Evolutionary conservation across 2,797 vertebrate genomes (phyloP).

Genomic region (Bradypus variegatus): DNA sequence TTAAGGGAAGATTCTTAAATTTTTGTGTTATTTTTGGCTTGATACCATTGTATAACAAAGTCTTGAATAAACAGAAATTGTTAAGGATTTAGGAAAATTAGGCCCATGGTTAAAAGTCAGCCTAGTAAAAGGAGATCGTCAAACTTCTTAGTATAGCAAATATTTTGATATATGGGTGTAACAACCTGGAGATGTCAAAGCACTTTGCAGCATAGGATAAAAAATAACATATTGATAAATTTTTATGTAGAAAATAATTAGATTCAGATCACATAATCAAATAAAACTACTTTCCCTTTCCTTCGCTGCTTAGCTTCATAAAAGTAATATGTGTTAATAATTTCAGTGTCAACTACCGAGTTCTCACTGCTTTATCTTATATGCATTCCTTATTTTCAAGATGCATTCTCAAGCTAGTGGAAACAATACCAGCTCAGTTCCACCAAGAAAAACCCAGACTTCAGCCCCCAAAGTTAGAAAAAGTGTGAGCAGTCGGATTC

Average conservation of each 20-base stretch:
- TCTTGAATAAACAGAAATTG: neutral
- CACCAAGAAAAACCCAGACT: conserved; percentile 75
- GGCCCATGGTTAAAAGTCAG: neutral
- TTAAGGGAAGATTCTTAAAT: neutral
- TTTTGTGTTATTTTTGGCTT: neutral
- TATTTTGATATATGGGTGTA: neutral
- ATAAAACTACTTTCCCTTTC: neutral
- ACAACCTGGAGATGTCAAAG: neutral
- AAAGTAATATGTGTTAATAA: neutral
- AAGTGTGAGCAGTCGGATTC: conserved; percentile 90
- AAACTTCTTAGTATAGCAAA: neutral
- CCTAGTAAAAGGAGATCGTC: neutral
- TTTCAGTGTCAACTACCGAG: neutral
- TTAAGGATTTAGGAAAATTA: neutral
- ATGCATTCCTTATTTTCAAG: conserved; percentile 35
- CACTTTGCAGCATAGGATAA: no score
- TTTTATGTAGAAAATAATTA: rapidly evolving
- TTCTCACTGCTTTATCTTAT: neutral
- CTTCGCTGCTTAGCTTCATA: neutral
- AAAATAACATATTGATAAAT: neutral
- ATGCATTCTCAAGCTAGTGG: conserved; percentile 65
- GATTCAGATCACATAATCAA: neutral
- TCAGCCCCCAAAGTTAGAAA: conserved; percentile 88
- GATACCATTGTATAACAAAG: neutral
- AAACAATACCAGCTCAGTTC: conserved; percentile 70